A percentile compares a stretch with the other conserved stretches of the same genome.
Conservation (phyloP, 2,113 vertebrate species). For the Pipra filicauda region DNA sequence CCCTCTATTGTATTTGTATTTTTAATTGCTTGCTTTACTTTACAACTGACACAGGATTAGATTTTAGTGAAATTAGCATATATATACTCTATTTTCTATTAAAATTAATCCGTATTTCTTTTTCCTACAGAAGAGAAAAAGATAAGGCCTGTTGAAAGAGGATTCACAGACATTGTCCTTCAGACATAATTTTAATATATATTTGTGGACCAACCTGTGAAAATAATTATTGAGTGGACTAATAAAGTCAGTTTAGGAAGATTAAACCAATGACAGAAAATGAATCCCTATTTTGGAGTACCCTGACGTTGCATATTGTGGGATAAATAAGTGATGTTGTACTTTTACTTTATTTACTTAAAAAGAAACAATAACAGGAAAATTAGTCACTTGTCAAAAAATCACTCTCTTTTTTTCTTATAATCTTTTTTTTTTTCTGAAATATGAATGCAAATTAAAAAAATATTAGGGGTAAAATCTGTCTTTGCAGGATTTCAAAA, state of each 20-base stretch:
- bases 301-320: background rate
- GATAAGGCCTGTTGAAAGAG: background rate
- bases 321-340: background rate
- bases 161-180: background rate
- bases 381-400: background rate
- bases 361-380: background rate
- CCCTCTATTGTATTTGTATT: background rate
- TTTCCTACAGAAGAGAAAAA: background rate
- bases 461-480: background rate
- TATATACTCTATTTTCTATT: background rate
- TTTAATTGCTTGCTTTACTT: background rate
- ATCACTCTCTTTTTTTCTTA: background rate
- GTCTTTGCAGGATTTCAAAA: background rate
- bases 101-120: background rate
- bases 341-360: background rate
- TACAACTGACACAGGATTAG: background rate
- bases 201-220: background rate
- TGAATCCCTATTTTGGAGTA: background rate
- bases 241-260: background rate
- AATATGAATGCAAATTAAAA: background rate
- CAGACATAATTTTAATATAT: background rate
- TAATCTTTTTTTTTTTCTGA: background rate
- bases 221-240: background rate
- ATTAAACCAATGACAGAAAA: background rate
- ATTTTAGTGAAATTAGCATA: background rate